Base-by-base conservation (phyloP, 2,888 invertebrate genomes). In the Hirtodrosophila confusa region DNA sequence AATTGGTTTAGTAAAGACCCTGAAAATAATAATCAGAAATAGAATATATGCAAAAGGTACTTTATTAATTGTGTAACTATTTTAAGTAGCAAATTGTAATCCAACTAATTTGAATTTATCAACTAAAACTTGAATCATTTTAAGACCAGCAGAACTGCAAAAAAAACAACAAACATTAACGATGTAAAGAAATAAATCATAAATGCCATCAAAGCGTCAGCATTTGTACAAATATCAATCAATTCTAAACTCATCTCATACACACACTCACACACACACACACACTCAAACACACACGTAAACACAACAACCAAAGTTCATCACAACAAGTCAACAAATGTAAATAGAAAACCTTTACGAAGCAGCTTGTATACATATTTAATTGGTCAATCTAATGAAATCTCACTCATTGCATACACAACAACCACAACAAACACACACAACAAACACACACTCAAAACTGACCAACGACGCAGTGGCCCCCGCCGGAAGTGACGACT, bases 341-440 rank as follows among this genome's bases (percentile, higher is more conserved):
- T 88, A 88, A 86, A 83, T 88, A 88, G 67, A 73, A 75, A 75
- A 4, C 29, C 23, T 60, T 37, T 29, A 48, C 51, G 41, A 53
- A 23, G 49, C 62, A 69, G 67, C 27, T 40, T 27, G 27, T 0
- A 27, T 51, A 74, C 70, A 72, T 74, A 80, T 69, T 83, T 63
- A 86, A 69, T 86, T 86, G 69, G 80, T 88, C 66, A 84, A 88
- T 82, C 86, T 82, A 88, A 88, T 82, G 54, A 82, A 80, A 79
- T 75, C 73, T 82, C 86, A 80, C 75, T 88, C 76, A 88, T 89
- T 86, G 70, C 89, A 88, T 87, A 89, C 68, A 72, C 67, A 60
- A 67, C 65, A 57, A 70, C 76, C 24, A 47, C 64, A 35, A 65
- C 69, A 45, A 66, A 72, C 51, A 67, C 66, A 55, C 55, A 31